phyloP scores from a whole-genome alignment of 2,113 vertebrate species.

The Camelus dromedarius region DNA sequence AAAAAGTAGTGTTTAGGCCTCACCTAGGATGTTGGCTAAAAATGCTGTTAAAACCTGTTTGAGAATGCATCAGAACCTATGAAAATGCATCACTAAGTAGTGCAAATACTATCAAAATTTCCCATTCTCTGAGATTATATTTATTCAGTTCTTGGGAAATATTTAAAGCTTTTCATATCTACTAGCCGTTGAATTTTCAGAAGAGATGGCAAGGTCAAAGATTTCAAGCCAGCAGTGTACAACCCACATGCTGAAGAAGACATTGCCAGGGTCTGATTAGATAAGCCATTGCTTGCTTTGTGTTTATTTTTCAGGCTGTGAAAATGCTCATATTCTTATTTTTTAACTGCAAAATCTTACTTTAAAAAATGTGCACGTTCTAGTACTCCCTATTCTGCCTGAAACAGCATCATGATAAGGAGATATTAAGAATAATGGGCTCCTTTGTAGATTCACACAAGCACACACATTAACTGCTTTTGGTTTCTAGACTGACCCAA shows the following conservation, averaged over 20 bases:
- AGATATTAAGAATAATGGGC: background rate
- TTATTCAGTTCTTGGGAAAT: constrained; percentile 62
- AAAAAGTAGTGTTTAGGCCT: background rate
- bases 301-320: background rate
- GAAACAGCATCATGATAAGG: background rate
- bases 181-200: background rate
- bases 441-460: background rate
- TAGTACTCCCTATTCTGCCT: background rate
- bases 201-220: constrained; percentile 58
- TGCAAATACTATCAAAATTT: constrained; percentile 53
- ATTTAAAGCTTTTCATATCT: constrained; percentile 51
- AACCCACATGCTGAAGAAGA: background rate
- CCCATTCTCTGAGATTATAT: constrained; percentile 52
- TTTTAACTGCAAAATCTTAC: background rate
- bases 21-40: background rate
- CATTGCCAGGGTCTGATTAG: background rate
- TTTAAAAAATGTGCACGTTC: background rate
- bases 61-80: constrained; percentile 19
- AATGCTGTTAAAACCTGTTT: background rate
- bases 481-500: background rate
- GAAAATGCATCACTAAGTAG: constrained; percentile 56
- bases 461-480: background rate
- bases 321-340: background rate
- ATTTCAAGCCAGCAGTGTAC: background rate
- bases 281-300: background rate